Evolutionary conservation across 1,140 invertebrate genomes (phyloP), one percentile per base, ranked within the genome.

Genomic region (Hyposmocoma kahamanoa): DNA sequence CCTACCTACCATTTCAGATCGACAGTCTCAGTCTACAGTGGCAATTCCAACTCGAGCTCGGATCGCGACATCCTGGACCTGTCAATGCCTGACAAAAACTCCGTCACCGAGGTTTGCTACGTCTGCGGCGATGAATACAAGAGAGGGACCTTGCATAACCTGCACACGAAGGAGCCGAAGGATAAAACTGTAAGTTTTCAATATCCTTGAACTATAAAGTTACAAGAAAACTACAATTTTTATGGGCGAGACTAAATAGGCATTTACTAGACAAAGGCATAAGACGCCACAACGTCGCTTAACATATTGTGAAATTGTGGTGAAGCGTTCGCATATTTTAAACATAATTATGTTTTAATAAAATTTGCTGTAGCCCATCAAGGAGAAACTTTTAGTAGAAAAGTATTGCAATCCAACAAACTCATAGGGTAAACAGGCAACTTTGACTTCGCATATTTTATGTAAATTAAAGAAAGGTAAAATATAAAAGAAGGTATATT

Each of bases 81-180:
- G 42, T 95, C 94, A 46, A 95, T 96, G 94, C 94, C 95, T 1
- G 94, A 96, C 68, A 96, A 96, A 87, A 96, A 96, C 87, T 93
- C 94, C 28, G 91, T 92, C 47, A 95, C 93, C 32, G 94, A 96
- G 87, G 95, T 96, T 17, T 96, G 93, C 77, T 95, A 95, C 74
- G 92, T 96, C 9, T 96, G 95, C 76, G 94, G 95, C n/a, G 94
- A 95, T 71, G 94, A 96, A 76, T 93, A 93, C 69, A 91, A 91
- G 50, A 88, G 92, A 47, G 94, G 94, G 26, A 94, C 93, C 50
- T 87, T 96, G 18, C 90, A 80, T 47, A 89, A 90, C 59, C 72
- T 90, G 30, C 87, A 87, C 61, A 89, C 89, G 28, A 87, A 88
- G 46, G 84, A 88, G 70, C 88, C 89, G 1, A 88, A 89, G 72